Conservation (phyloP, 2,113 vertebrate genomes). For the Cyprinodon tularosa region DNA sequence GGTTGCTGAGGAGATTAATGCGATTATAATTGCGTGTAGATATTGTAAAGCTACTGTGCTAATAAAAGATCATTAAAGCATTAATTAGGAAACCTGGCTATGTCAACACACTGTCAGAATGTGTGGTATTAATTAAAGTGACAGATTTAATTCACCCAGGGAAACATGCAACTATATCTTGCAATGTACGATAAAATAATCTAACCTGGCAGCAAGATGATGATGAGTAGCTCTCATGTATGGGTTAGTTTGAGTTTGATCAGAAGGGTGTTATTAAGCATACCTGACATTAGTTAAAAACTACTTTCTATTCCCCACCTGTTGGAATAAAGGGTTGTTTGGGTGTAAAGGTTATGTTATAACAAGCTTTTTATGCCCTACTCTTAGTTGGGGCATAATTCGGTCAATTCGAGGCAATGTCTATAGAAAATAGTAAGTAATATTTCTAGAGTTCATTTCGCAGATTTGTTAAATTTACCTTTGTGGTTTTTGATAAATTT, state of each 20-base stretch:
- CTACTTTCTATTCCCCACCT: neutral
- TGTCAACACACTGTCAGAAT: slow-evolving; percentile 31
- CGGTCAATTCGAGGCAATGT: neutral
- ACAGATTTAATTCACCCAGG: slow-evolving; percentile 6
- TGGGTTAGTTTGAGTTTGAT: no score
- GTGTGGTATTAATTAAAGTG: slow-evolving; percentile 21
- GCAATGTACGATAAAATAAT: slow-evolving; percentile 6
- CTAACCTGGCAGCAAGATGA: no score
- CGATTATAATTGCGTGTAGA: slow-evolving; percentile 32
- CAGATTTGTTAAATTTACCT: no score
- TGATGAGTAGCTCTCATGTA: no score
- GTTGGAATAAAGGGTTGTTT: neutral
- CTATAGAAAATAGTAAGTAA: neutral
- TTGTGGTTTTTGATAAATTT: no score
- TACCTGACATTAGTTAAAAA: neutral
- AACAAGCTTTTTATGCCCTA: neutral
- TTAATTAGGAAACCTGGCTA: slow-evolving; percentile 38
- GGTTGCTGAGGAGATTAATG: slow-evolving; percentile 22
- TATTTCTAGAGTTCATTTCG: neutral
- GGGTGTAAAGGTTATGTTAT: neutral
- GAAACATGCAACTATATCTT: slow-evolving; percentile 20
- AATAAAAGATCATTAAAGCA: slow-evolving; percentile 53
- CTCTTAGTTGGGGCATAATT: neutral
- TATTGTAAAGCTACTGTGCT: slow-evolving; percentile 43
- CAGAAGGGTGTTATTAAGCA: neutral